Evolutionary conservation across 1,140 invertebrate genomes (phyloP), one percentile per base, ranked within the genome.

Genomic region (Prorops nasuta): DNA sequence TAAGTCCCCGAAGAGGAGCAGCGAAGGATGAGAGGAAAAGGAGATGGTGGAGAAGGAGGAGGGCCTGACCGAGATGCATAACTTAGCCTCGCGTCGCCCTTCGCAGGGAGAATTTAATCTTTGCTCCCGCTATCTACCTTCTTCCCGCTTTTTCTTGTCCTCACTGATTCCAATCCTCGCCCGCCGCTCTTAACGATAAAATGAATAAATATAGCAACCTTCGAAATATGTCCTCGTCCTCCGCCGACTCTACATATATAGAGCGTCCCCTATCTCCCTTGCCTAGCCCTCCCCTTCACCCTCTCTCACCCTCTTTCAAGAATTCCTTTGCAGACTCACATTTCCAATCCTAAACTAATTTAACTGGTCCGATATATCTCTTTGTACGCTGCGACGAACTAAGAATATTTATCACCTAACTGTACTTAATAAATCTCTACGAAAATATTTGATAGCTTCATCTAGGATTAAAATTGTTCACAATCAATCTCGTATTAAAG

Each of bases 161-260:
- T n/a, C 34, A 22, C 3, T 6, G 32, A 20, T 31, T 19, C n/a
- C 41, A n/a, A n/a, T n/a, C n/a, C n/a, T n/a, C n/a, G n/a, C n/a
- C 16, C 37, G n/a, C n/a, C n/a, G n/a, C n/a, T n/a, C n/a, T n/a
- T 28, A 15, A 12, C 55, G 49, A 61, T 61, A 63, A 63, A 63
- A 60, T 54, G 52, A 63, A 63, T 61, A 63, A 63, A 63, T 63
- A 61, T 56, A 40, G 52, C 51, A n/a, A 49, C 46, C 37, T 56
- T 63, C 60, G 60, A 63, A 58, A 61, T 63, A 56, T 62, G 59
- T 63, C 59, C 52, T 49, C 52, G 60, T 63, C 60, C 49, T n/a
- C n/a, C 51, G 46, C 60, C 58, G 58, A 61, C n/a, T n/a, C n/a
- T 55, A 63, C 61, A 63, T 63, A 61, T 61, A 46, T 63, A 61